phyloP scores from a whole-genome alignment of 2,113 vertebrate species.

The Geococcyx californianus region DNA sequence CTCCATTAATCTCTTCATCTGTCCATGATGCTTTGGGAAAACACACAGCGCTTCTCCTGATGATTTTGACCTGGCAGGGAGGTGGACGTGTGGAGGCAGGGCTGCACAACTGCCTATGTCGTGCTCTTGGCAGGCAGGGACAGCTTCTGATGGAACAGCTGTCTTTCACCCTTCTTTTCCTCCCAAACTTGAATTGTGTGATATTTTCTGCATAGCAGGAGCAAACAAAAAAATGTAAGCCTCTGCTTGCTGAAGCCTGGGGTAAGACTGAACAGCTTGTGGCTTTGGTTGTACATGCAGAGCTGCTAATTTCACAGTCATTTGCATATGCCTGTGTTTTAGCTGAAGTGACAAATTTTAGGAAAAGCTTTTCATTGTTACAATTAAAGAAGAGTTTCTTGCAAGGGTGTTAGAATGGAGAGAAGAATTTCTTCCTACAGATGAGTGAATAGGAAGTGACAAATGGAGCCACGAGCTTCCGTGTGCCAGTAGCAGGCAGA shows the following conservation, averaged over 20 bases:
- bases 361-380: not conserved
- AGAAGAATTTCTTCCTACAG: not conserved
- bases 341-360: not conserved
- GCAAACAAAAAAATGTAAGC: not conserved
- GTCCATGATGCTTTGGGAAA: not conserved
- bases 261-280: not conserved
- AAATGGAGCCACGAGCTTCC: fast-evolving
- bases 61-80: not conserved
- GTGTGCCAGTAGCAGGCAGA: not conserved
- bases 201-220: not conserved
- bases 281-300: not conserved
- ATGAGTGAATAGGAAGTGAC: not conserved
- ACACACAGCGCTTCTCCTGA: not conserved
- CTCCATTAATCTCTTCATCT: not conserved
- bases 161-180: not conserved
- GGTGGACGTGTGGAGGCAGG: not conserved
- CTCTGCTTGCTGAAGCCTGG: not conserved
- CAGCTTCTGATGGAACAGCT: not conserved
- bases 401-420: not conserved
- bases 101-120: fast-evolving
- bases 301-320: not conserved
- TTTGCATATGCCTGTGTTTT: not conserved
- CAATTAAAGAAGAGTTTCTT: not conserved
- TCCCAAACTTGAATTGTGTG: not conserved
- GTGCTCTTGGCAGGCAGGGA: not conserved